Evolutionary conservation across 2,113 vertebrate species (phyloP).

Genomic region (Lanius collurio): DNA sequence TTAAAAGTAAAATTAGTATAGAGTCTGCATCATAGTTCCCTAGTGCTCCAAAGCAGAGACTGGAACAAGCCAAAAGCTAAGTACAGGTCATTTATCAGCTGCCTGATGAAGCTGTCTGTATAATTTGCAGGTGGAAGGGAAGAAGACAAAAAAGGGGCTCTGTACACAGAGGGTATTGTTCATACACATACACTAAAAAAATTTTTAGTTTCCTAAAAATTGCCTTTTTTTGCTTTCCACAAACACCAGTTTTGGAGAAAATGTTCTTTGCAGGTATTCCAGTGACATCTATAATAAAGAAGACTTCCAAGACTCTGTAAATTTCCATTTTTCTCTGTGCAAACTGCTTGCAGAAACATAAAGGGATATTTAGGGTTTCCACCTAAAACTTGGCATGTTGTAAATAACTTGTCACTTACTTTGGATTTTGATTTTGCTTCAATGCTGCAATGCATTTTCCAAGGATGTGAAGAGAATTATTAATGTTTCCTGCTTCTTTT

Average conservation of each 20-base stretch:
- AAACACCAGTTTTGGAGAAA: neutral
- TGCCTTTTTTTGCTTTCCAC: neutral
- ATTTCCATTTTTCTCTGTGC: neutral
- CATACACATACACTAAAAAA: neutral
- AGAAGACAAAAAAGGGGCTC: neutral
- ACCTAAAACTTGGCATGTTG: neutral
- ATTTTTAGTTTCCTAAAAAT: neutral
- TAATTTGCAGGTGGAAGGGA: neutral
- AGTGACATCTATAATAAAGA: neutral
- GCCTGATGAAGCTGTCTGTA: neutral
- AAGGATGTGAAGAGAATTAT: constrained; percentile 89
- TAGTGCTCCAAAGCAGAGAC: neutral
- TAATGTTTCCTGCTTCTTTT: constrained; percentile 91
- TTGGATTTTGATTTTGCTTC: constrained; percentile 80
- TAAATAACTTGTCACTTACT: constrained; percentile 67
- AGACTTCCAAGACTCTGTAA: neutral
- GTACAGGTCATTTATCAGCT: neutral
- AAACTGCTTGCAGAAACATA: neutral
- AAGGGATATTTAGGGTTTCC: neutral
- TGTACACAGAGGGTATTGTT: neutral
- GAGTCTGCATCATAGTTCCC: neutral
- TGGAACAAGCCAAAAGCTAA: neutral
- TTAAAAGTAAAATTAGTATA: neutral
- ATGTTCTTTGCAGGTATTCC: neutral
- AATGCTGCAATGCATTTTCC: constrained; percentile 88